Evolutionary conservation across 2,113 vertebrate genomes (phyloP).

Genomic region (Phylloscopus trochiloides): DNA sequence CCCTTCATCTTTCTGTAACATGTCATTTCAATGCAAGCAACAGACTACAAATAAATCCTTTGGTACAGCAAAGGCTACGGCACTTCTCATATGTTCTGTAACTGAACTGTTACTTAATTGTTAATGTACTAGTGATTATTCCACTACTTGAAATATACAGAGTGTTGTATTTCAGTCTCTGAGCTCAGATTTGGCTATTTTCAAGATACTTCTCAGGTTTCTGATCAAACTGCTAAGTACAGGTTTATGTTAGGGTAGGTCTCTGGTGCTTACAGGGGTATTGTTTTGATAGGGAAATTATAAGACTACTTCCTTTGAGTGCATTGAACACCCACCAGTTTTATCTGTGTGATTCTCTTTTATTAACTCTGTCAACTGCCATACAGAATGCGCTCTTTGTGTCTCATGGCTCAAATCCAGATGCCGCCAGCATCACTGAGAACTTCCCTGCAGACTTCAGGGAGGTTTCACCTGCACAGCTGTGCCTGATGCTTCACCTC

Average conservation of each 20-base stretch:
- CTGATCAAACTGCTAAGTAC: neutral
- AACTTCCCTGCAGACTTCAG: neutral
- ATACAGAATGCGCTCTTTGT: neutral
- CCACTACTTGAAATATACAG: neutral
- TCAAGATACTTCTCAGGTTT: neutral
- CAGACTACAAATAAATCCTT: neutral
- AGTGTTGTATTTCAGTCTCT: neutral
- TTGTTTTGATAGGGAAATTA: neutral
- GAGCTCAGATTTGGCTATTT: neutral
- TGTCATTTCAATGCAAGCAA: neutral
- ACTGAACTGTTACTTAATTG: neutral
- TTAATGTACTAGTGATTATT: neutral
- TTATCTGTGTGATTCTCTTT: conserved; percentile 9
- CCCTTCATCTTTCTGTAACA: conserved; percentile 35
- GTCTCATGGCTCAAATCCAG: conserved; percentile 30
- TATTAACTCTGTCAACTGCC: conserved; percentile 34
- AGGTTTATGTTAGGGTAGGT: neutral
- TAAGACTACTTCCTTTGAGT: neutral
- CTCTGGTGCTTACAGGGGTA: neutral
- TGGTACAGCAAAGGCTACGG: neutral
- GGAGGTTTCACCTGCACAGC: conserved; percentile 29
- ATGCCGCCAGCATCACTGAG: neutral
- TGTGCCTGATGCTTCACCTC: conserved; percentile 20
- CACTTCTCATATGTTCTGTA: neutral
- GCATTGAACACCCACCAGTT: neutral